Evolutionary conservation across 2,113 vertebrate genomes (phyloP), one percentile per base, ranked within the genome.

Genomic region (Castor canadensis): DNA sequence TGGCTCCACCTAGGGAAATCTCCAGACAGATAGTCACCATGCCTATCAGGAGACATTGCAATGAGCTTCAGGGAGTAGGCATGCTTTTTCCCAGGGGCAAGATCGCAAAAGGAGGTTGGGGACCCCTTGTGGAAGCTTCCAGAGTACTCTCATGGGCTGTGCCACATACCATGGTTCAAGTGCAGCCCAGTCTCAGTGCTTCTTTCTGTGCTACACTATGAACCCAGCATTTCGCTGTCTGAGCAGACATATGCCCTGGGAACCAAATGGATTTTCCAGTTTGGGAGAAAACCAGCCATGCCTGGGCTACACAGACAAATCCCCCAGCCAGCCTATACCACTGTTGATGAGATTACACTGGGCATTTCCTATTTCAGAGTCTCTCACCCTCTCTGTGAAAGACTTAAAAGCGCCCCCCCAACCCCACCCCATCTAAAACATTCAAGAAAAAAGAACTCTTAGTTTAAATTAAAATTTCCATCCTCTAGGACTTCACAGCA

Each of bases 401-500:
- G 28, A 2, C 30, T 32, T n/a, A 3, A 62, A 30, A 93, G 60
- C 40, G 49, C 77, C 72, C 32, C 20, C 43, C 12, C 38, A 12
- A 32, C 43, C 62, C 64, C 66, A 26, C 26, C 38, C 9, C 20
- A 9, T 43, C 54, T 76, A 24, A 95, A 83, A 58, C 17, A 90
- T 26, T 90, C 67, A 79, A 86, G 19, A 79, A 20, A 52, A 93
- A 72, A n/a, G n/a, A 91, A 11, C 52, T 67, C n/a, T 54, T 49
- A 73, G 76, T 84, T 76, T 47, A 89, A 89, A 83, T 58, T 71
- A 66, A 92, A 95, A 17, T 52, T 80, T 87, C 67, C 45, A 35
- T 84, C 73, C 47, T 91, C 49, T 56, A 90, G 87, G 76, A 90
- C 90, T 93, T 87, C 30, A 12, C 32, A 89, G 47, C 73, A 84